Evolutionary conservation across 2,113 vertebrate species (phyloP).

Genomic region (Pholis gunnellus): DNA sequence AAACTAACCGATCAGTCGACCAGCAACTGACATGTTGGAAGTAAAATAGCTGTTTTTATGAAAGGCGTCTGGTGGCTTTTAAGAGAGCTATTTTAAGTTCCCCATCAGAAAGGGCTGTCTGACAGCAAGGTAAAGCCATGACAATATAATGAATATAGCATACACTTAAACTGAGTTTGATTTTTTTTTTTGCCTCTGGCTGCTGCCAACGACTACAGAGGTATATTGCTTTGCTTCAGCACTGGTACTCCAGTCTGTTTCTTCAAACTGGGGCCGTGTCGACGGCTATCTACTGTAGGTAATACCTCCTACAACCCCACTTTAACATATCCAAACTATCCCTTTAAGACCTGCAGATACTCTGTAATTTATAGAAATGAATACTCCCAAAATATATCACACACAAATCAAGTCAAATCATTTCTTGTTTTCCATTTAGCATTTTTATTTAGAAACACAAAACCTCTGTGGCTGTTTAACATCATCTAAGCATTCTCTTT

Average conservation of each 20-base stretch:
- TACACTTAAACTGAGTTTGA: no score
- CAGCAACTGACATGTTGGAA: no score
- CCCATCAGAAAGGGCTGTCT: no score
- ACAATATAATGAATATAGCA: no score
- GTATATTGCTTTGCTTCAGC: not conserved
- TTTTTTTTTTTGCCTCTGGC: no score
- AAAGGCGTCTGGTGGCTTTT: no score
- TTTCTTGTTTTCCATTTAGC: conserved; percentile 34
- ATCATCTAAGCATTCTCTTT: conserved; percentile 57
- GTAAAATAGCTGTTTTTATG: no score
- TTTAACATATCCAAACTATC: not conserved
- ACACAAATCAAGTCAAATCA: not conserved
- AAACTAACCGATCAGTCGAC: no score
- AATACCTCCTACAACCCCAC: not conserved
- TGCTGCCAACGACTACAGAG: not conserved
- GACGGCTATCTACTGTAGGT: not conserved
- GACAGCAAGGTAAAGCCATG: no score
- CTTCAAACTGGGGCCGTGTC: no score
- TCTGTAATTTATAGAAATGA: not conserved
- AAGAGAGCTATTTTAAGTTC: no score
- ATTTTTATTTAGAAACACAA: conserved; percentile 73
- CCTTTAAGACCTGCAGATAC: not conserved
- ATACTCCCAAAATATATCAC: not conserved
- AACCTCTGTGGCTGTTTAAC: conserved; percentile 45
- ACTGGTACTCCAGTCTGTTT: no score